phyloP scores from a whole-genome alignment of 2,113 vertebrate genomes.

The Thinocorus orbignyianus region DNA sequence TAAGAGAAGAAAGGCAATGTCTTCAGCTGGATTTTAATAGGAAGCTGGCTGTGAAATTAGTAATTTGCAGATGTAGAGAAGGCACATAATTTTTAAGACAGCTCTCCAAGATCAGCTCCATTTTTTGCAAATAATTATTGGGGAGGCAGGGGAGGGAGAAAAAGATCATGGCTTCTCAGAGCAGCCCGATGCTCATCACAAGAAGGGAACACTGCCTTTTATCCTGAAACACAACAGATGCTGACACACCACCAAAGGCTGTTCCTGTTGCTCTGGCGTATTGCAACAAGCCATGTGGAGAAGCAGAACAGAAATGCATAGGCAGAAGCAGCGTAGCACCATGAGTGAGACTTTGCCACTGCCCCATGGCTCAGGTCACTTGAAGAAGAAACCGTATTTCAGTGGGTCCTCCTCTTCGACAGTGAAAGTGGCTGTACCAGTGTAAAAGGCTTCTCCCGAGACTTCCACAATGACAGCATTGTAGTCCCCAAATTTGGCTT shows the following conservation, averaged over 20 bases:
- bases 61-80: neutral
- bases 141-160: neutral
- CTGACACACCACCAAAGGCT: neutral
- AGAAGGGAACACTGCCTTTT: neutral
- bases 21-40: slow-evolving; percentile 20
- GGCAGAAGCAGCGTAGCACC: neutral
- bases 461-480: slow-evolving; percentile 91
- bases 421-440: slow-evolving; percentile 82
- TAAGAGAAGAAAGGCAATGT: neutral
- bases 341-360: neutral
- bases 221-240: neutral
- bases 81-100: neutral
- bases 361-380: slow-evolving; percentile 54
- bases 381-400: slow-evolving; percentile 85
- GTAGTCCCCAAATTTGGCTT: slow-evolving; percentile 84
- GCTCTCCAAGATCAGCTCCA: neutral
- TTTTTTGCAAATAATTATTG: neutral
- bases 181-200: neutral
- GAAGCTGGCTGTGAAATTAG: neutral
- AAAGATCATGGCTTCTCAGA: neutral
- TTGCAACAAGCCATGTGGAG: rapidly evolving
- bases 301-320: neutral
- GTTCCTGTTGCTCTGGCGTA: neutral
- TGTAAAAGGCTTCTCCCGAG: slow-evolving; percentile 89
- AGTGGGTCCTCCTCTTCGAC: slow-evolving; percentile 84